A percentile compares a stretch with the other conserved stretches of the same genome.
Conservation (phyloP, 2,888 invertebrate genomes). For the Pyrgus malvae region DNA sequence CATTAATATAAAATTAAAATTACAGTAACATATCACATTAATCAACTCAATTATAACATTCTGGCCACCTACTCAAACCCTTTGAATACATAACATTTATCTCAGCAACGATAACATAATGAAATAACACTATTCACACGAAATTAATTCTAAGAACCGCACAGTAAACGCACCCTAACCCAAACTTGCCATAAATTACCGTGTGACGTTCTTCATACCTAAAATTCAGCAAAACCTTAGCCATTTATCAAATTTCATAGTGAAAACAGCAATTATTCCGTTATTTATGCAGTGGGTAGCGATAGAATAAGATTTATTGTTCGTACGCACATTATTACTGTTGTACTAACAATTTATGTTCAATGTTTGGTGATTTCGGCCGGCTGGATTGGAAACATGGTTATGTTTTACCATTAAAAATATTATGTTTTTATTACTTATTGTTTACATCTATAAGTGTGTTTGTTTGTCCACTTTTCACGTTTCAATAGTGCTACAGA, state of each 20-base stretch:
- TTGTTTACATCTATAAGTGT: neutral
- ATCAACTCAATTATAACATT: no score
- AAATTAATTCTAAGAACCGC: slow-evolving; percentile 24
- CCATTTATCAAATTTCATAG: slow-evolving; percentile 63
- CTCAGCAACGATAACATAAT: neutral
- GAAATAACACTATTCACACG: neutral
- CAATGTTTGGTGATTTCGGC: slow-evolving; percentile 18
- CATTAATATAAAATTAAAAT: no score
- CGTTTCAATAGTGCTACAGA: no score
- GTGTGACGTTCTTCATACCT: slow-evolving; percentile 38
- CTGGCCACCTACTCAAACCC: no score
- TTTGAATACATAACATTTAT: neutral
- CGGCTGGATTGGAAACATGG: slow-evolving; percentile 7
- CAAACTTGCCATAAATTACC: slow-evolving; percentile 22
- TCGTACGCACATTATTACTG: slow-evolving; percentile 39
- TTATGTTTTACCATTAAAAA: neutral
- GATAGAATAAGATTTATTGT: slow-evolving; percentile 54
- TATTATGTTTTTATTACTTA: neutral
- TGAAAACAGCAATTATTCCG: slow-evolving; percentile 67
- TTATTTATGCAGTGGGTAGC: slow-evolving; percentile 68
- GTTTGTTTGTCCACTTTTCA: no score
- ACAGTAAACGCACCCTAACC: slow-evolving; percentile 12
- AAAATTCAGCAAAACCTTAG: slow-evolving; percentile 58
- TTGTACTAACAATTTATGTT: slow-evolving; percentile 28
- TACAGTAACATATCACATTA: no score